These are phyloP conservation scores for Sebastes matsubarae DNA, from an alignment of 2,797 vertebrate species.

Conservation along the genomic window DNA sequence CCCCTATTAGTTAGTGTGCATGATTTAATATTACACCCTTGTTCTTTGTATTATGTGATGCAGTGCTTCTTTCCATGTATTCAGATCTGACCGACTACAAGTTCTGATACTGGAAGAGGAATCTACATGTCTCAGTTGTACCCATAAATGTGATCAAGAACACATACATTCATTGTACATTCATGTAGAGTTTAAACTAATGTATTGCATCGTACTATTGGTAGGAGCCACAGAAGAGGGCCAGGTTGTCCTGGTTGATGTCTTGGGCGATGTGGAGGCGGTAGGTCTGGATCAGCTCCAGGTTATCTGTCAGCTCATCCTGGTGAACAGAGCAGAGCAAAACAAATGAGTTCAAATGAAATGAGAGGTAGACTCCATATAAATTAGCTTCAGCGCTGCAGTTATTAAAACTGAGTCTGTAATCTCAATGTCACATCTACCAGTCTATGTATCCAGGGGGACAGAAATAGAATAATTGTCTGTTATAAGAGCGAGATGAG, in stretches of 20 bases:
- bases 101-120: not conserved
- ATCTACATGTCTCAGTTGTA: not conserved
- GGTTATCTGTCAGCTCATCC: constrained; percentile 96
- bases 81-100: not conserved
- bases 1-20: not conserved
- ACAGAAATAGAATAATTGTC: constrained; percentile 40
- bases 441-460: not conserved
- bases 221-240: constrained; percentile 94
- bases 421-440: not conserved
- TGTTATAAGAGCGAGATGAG: not conserved
- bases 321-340: constrained; percentile 49
- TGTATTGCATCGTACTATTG: constrained; percentile 83
- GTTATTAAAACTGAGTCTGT: constrained; percentile 9
- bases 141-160: not conserved
- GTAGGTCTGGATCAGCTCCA: constrained; percentile 97
- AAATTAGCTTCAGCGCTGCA: not conserved
- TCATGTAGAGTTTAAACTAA: not conserved
- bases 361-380: not conserved
- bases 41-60: not conserved
- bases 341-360: not conserved
- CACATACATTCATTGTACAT: not conserved
- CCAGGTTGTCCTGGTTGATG: constrained; percentile 97
- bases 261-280: constrained; percentile 96
- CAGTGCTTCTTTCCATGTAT: not conserved
- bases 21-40: not conserved